Evolutionary conservation across 2,113 vertebrate species (phyloP).

Genomic region (Etheostoma cragini): DNA sequence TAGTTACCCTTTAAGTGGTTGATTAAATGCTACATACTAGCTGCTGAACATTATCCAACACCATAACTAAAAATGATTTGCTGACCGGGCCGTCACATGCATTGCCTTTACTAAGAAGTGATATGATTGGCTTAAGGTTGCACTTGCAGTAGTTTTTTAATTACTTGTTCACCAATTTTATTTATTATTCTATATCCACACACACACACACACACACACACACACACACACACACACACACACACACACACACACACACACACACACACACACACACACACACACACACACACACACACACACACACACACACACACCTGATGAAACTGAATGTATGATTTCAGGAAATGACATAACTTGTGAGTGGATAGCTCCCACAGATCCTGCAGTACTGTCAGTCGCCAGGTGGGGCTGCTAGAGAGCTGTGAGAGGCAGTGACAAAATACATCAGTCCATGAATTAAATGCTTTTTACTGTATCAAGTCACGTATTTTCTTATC

Average conservation of each 20-base stretch:
- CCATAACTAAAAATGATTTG: not conserved
- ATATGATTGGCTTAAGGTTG: not conserved
- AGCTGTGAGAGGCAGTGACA: slow-evolving; percentile 24
- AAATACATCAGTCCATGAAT: not conserved
- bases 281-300: not conserved
- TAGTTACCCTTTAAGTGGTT: too few relatives aligned
- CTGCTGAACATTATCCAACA: not conserved
- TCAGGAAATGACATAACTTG: too few relatives aligned
- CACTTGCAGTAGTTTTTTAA: not conserved
- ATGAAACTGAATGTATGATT: too few relatives aligned
- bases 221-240: not conserved
- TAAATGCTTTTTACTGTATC: not conserved
- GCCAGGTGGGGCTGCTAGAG: slow-evolving; percentile 68
- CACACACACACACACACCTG: too few relatives aligned
- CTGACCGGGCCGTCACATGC: not conserved
- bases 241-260: too few relatives aligned
- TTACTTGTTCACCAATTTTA: not conserved
- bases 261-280: not conserved
- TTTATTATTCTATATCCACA: not conserved
- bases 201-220: too few relatives aligned
- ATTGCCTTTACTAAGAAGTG: not conserved
- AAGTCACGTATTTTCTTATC: slow-evolving; percentile 19
- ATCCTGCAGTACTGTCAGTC: slow-evolving; percentile 45
- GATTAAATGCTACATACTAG: too few relatives aligned
- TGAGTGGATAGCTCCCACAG: not conserved